phyloP scores from a whole-genome alignment of 2,113 vertebrate genomes.

The Sylvietta virens region DNA sequence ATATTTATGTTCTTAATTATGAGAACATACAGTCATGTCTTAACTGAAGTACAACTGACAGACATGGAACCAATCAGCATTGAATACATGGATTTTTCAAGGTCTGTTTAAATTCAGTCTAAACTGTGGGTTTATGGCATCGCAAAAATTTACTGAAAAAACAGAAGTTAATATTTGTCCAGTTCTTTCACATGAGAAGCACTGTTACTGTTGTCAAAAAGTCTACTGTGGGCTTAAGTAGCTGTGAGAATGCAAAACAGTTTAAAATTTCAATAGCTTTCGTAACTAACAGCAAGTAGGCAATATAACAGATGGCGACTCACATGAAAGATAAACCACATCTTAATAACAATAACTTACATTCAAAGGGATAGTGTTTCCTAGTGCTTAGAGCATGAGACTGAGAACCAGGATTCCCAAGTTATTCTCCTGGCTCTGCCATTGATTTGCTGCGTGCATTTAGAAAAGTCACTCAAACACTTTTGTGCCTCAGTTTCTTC shows the following conservation, averaged over 20 bases:
- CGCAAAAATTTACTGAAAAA: constrained; percentile 62
- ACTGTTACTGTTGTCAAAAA: constrained; percentile 52
- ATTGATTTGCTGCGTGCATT: not conserved
- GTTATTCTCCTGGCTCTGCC: not conserved
- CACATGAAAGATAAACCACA: constrained; percentile 30
- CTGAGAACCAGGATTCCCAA: not conserved
- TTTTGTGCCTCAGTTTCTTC: constrained; percentile 9
- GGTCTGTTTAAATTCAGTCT: constrained; percentile 25
- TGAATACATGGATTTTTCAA: not conserved
- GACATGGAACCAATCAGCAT: not conserved
- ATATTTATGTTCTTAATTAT: constrained; percentile 11
- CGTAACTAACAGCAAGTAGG: constrained; percentile 47
- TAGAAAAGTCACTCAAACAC: not conserved
- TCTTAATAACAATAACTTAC: constrained; percentile 49
- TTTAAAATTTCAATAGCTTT: constrained; percentile 60
- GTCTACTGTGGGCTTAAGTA: constrained; percentile 43
- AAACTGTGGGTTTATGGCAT: constrained; percentile 50
- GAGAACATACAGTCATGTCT: not conserved
- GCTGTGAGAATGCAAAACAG: constrained; percentile 47
- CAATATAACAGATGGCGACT: constrained; percentile 40
- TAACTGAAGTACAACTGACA: not conserved
- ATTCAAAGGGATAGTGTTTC: not conserved
- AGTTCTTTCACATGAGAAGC: constrained; percentile 32
- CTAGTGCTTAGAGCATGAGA: not conserved
- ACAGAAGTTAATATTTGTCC: constrained; percentile 52